Percentiles rank a stretch among this genome's conserved stretches.
Evolutionary conservation across 2,113 vertebrate species (phyloP).

Genomic region (human): DNA sequence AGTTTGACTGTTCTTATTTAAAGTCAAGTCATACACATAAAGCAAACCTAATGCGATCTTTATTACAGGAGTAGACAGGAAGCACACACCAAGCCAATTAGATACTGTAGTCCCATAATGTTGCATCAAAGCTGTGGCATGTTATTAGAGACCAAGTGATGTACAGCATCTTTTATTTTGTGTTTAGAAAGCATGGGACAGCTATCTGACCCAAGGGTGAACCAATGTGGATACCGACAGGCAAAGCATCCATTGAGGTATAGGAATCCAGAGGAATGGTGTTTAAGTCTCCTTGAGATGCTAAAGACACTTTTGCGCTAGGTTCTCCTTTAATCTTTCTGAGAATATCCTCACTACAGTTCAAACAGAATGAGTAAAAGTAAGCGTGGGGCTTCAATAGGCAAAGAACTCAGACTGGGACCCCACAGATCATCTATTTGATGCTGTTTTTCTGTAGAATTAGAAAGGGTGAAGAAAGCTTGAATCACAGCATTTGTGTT

Average conservation of each 20-base stretch:
- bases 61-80: not conserved
- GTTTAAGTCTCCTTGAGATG: not conserved
- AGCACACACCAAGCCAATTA: not conserved
- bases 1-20: slow-evolving; percentile 55
- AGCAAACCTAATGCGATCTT: slow-evolving; percentile 21
- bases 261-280: not conserved
- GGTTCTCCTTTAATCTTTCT: slow-evolving; percentile 62
- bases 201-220: not conserved
- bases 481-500: not conserved
- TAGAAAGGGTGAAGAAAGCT: not conserved
- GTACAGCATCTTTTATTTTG: slow-evolving; percentile 4
- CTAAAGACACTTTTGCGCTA: not conserved
- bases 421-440: not conserved
- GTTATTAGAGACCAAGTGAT: slow-evolving; percentile 31
- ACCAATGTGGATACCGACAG: not conserved
- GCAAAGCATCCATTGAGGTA: not conserved
- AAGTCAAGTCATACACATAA: slow-evolving; percentile 38
- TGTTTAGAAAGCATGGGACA: slow-evolving; percentile 28
- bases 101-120: not conserved
- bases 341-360: slow-evolving; percentile 1
- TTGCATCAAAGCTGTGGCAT: slow-evolving; percentile 37
- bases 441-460: not conserved
- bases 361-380: slow-evolving; percentile 8
- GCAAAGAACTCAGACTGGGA: not conserved
- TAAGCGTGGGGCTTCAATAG: not conserved